These are phyloP conservation scores for Argyresthia albistria DNA, from an alignment of 2,888 invertebrate species.

Conservation along the genomic window DNA sequence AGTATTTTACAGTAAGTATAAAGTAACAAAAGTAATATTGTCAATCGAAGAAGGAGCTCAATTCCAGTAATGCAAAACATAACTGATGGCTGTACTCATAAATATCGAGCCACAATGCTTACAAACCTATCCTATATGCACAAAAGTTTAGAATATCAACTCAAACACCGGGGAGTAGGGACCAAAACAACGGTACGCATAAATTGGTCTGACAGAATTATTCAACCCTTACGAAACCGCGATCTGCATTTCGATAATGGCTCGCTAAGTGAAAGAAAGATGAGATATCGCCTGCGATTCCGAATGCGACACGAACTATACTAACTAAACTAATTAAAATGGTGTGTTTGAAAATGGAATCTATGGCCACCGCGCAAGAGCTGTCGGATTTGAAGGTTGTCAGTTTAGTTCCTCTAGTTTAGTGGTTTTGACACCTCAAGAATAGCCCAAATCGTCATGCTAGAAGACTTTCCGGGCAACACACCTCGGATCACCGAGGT, in stretches of 20 bases:
- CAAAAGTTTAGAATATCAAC: constrained; percentile 10
- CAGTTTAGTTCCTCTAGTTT: too few relatives aligned
- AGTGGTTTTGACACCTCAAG: too few relatives aligned
- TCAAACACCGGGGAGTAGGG: constrained; percentile 12
- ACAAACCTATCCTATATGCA: constrained; percentile 1
- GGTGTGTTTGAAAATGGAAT: too few relatives aligned
- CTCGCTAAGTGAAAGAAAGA: constrained; percentile 24
- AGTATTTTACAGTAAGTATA: too few relatives aligned
- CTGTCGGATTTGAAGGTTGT: too few relatives aligned
- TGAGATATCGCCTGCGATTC: too few relatives aligned
- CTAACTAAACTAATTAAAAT: too few relatives aligned
- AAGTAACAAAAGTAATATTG: constrained; percentile 22
- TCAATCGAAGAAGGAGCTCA: constrained; percentile 17
- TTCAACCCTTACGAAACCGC: constrained; percentile 60
- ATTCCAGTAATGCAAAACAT: constrained; percentile 46
- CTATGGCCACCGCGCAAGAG: too few relatives aligned
- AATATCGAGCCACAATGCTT: constrained; percentile 29
- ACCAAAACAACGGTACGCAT: constrained; percentile 5
- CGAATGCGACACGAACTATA: too few relatives aligned
- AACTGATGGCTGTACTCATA: constrained; percentile 26
- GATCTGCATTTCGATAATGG: constrained; percentile 66
- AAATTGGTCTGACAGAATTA: constrained; percentile 28
- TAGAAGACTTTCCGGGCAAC: too few relatives aligned
- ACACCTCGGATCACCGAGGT: too few relatives aligned
- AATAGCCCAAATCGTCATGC: too few relatives aligned